phyloP scores from a whole-genome alignment of 1,140 invertebrate species.

The Brachionus plicatilis region DNA sequence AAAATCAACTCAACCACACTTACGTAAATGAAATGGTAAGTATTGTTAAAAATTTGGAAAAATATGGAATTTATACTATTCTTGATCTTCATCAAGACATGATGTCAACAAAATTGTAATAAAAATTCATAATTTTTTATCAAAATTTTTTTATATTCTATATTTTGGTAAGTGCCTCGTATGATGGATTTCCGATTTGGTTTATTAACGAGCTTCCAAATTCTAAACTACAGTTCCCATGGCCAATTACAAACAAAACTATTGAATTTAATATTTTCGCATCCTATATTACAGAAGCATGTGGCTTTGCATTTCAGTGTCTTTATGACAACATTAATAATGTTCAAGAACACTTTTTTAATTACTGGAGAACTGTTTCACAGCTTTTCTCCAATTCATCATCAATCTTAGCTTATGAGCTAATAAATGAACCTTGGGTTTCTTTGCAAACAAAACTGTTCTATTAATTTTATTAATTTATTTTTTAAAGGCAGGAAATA shows the following conservation, averaged over 20 bases:
- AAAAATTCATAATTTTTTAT: background rate
- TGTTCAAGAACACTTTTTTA: slow-evolving; percentile 39
- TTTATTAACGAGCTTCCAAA: slow-evolving; percentile 42
- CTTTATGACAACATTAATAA: slow-evolving; percentile 44
- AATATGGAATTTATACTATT: slow-evolving; percentile 45
- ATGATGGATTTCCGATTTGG: slow-evolving; percentile 46
- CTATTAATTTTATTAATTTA: background rate
- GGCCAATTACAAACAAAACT: slow-evolving; percentile 42
- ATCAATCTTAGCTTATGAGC: slow-evolving; percentile 45
- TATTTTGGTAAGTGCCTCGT: slow-evolving; percentile 8
- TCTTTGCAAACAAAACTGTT: background rate
- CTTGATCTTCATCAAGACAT: slow-evolving; percentile 47
- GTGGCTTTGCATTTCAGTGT: slow-evolving; percentile 44
- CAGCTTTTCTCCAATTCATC: slow-evolving; percentile 40
- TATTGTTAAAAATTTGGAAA: slow-evolving; percentile 43
- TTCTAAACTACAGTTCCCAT: slow-evolving; percentile 42
- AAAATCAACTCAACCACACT: slow-evolving; percentile 42
- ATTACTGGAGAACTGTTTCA: slow-evolving; percentile 44
- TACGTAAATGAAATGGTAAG: slow-evolving; percentile 43
- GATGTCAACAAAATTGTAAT: slow-evolving; percentile 23
- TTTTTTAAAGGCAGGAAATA: slow-evolving; percentile 32
- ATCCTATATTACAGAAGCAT: slow-evolving; percentile 45
- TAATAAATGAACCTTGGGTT: slow-evolving; percentile 47
- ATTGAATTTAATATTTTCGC: slow-evolving; percentile 36
- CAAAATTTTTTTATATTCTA: background rate